phyloP scores from a whole-genome alignment of 2,888 invertebrate genomes.

The Rotaria macrura region DNA sequence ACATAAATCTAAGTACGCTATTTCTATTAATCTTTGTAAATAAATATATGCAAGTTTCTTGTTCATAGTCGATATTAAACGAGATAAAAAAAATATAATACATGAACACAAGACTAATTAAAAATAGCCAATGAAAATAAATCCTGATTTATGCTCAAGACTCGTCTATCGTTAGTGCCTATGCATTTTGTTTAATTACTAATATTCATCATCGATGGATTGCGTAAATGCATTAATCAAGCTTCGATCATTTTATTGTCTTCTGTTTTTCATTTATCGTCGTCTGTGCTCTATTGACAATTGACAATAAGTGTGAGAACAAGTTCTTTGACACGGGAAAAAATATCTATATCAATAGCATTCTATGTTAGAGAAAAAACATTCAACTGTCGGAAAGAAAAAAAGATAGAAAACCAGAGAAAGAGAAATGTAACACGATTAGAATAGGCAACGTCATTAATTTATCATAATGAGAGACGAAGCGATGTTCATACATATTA shows the following conservation, averaged over 20 bases:
- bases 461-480: not conserved
- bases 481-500: not conserved
- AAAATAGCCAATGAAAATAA: too few relatives aligned
- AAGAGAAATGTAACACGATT: not conserved
- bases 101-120: too few relatives aligned
- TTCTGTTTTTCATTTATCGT: too few relatives aligned
- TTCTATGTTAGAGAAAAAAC: not conserved
- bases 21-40: not conserved
- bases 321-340: not conserved
- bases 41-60: not conserved
- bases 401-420: not conserved
- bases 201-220: too few relatives aligned
- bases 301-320: not conserved
- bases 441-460: not conserved
- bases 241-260: too few relatives aligned
- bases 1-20: not conserved
- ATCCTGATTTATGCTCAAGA: too few relatives aligned
- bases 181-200: too few relatives aligned
- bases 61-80: too few relatives aligned
- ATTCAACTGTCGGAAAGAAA: not conserved
- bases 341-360: not conserved
- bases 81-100: too few relatives aligned
- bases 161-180: too few relatives aligned
- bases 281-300: not conserved
- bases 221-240: too few relatives aligned